These are phyloP conservation scores for Papilio dardanus DNA, from an alignment of 1,140 invertebrate genomes.

Conservation along the genomic window DNA sequence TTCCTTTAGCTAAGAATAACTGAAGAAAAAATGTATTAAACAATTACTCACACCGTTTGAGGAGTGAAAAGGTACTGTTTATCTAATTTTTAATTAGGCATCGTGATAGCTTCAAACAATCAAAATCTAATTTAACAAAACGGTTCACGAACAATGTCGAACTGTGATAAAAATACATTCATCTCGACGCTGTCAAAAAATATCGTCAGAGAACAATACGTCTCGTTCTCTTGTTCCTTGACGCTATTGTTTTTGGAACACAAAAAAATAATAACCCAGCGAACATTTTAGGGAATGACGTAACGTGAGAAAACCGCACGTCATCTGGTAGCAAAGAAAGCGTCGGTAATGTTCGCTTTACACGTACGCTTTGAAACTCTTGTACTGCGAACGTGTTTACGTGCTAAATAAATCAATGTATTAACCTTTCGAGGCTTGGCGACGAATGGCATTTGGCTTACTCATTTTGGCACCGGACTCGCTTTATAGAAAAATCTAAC, in stretches of 20 bases:
- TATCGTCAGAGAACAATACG: conserved; percentile 20
- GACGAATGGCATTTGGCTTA: neutral
- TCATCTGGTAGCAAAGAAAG: conserved; percentile 14
- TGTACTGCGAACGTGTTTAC: neutral
- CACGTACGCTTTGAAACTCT: conserved; percentile 9
- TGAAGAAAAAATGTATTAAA: no score
- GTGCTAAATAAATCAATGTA: conserved; percentile 29
- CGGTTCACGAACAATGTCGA: conserved; percentile 8
- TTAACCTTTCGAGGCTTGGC: neutral
- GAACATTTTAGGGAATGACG: conserved; percentile 25
- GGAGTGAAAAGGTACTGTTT: no score
- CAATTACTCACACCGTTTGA: no score
- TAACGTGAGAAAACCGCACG: conserved; percentile 21
- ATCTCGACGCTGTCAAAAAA: conserved; percentile 13
- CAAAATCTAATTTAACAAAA: conserved; percentile 16
- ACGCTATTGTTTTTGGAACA: conserved; percentile 21
- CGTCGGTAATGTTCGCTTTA: conserved; percentile 18
- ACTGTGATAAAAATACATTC: conserved; percentile 23
- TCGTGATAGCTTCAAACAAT: neutral
- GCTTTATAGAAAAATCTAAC: neutral
- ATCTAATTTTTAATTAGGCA: neutral
- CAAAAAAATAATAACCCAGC: conserved; percentile 22
- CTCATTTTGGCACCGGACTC: conserved; percentile 6
- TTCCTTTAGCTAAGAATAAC: neutral
- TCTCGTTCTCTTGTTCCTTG: conserved; percentile 25